Percentiles rank a stretch among this genome's conserved stretches.
phyloP scores from a whole-genome alignment of 37 sponge, comb jelly and placozoan genomes.

The Ephydatia muelleri region DNA sequence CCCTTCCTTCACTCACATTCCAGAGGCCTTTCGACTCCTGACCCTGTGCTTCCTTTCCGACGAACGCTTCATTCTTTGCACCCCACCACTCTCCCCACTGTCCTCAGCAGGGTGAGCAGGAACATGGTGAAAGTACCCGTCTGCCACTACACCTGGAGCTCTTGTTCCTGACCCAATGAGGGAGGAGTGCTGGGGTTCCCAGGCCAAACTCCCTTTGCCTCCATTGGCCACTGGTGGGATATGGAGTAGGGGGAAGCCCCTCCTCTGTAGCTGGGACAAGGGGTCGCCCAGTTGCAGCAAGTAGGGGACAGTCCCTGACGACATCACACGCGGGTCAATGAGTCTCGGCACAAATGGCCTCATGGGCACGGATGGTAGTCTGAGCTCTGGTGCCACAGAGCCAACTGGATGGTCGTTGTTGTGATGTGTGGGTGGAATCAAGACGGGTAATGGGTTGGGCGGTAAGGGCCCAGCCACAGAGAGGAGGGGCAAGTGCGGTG shows the following conservation, averaged over 20 bases:
- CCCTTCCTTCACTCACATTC: not conserved
- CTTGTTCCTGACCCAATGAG: not conserved
- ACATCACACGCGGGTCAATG: not conserved
- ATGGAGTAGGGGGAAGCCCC: not conserved
- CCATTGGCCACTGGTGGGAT: not conserved
- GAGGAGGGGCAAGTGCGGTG: not conserved
- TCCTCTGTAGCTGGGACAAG: not conserved
- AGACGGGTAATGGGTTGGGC: not conserved
- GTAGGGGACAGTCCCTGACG: not conserved
- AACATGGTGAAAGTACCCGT: not conserved
- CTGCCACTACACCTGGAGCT: not conserved
- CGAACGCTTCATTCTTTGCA: not conserved
- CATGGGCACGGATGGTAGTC: not conserved
- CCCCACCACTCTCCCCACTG: not conserved
- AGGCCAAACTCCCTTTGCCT: not conserved
- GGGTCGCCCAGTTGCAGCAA: not conserved
- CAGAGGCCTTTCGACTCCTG: not conserved
- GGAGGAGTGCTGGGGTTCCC: not conserved
- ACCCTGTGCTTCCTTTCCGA: not conserved
- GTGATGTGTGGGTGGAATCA: not conserved
- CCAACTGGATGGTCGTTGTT: not conserved
- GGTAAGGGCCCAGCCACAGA: not conserved
- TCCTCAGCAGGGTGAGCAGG: not conserved
- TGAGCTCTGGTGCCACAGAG: not conserved
- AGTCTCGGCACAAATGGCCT: not conserved